These are phyloP conservation scores for Epizoanthus scotinus DNA, from an alignment of 92 coral and sea anemone species.

Conservation along the genomic window DNA sequence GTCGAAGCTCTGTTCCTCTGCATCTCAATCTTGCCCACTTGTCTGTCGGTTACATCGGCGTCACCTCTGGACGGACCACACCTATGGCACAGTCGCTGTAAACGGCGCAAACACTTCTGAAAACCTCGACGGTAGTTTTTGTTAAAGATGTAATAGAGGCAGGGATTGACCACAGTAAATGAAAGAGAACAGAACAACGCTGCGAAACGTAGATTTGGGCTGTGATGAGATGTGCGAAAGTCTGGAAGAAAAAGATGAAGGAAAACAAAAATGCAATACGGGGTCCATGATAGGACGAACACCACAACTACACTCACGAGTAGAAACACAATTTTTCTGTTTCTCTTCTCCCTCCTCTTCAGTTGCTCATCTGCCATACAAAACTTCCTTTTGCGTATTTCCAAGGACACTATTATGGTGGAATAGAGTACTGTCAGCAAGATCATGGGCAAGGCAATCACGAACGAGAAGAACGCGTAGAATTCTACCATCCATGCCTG, in stretches of 20 bases:
- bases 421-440: constrained; percentile 18
- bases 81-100: background rate
- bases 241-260: constrained; percentile 23
- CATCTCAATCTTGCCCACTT: background rate
- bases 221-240: constrained; percentile 5
- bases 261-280: constrained; percentile 30
- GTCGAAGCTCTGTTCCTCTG: constrained; percentile 17
- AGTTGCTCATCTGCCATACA: constrained; percentile 22
- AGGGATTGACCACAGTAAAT: constrained; percentile 29
- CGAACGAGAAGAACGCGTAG: constrained; percentile 25
- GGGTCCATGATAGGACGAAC: constrained; percentile 29
- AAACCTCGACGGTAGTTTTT: constrained; percentile 27
- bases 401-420: constrained; percentile 8
- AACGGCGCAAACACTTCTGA: background rate
- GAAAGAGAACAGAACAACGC: constrained; percentile 34
- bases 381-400: constrained; percentile 17
- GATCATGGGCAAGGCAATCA: constrained; percentile 1
- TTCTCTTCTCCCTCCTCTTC: constrained; percentile 33
- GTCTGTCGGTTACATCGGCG: background rate
- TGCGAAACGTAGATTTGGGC: background rate
- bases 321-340: constrained; percentile 15
- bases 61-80: background rate
- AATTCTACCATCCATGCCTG: constrained; percentile 12
- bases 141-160: constrained; percentile 30
- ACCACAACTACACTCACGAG: constrained; percentile 1